Conservation (phyloP, 2,797 vertebrate genomes). For the Nyctalus aviator region DNA sequence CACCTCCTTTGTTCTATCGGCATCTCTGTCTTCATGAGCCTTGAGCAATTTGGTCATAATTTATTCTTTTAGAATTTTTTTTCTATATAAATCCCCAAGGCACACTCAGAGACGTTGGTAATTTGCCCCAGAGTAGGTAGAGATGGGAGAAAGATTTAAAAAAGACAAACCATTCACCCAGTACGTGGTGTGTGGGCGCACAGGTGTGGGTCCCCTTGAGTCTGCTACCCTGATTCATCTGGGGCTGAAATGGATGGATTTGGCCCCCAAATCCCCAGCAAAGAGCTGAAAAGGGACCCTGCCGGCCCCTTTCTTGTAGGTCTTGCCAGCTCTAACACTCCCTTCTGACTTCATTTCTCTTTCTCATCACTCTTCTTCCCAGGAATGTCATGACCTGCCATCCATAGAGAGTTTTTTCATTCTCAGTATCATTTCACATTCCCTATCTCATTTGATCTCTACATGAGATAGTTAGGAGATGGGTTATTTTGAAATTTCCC, state of each 20-base stretch:
- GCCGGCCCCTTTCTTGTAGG: not conserved
- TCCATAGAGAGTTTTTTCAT: not conserved
- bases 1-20: not conserved
- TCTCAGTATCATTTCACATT: not conserved
- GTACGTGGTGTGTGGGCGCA: not conserved
- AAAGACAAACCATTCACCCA: not conserved
- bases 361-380: not conserved
- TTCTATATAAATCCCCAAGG: not conserved
- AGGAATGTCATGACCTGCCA: not conserved
- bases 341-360: not conserved
- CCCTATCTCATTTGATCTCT: not conserved
- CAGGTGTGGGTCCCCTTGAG: not conserved
- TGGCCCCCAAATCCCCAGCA: not conserved
- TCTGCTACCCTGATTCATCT: not conserved
- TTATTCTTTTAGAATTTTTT: conserved; percentile 13
- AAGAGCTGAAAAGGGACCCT: not conserved
- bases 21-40: not conserved
- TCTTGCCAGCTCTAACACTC: not conserved
- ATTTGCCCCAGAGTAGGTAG: not conserved
- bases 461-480: not conserved
- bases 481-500: not conserved
- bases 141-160: not conserved
- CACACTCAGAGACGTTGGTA: not conserved
- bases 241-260: not conserved
- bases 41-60: not conserved